Conservation (phyloP, 64 coral and sea anemone species). For the Catalaphyllia jardinei region DNA sequence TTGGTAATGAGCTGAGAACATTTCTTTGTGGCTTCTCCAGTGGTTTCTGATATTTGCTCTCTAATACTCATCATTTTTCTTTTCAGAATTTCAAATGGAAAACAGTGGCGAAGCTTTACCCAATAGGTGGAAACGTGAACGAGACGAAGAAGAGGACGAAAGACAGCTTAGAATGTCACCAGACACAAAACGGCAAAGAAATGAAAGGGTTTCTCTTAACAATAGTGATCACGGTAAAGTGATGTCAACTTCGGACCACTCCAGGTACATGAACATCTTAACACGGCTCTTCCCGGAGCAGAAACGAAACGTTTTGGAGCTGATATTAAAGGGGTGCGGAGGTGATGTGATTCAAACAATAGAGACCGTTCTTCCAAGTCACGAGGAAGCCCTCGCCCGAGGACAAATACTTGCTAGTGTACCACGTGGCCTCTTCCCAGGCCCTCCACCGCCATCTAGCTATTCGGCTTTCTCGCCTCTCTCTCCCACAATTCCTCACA, state of each 20-base stretch:
- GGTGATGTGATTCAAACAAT: slow-evolving; percentile 95
- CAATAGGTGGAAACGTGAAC: slow-evolving; percentile 67
- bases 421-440: slow-evolving; percentile 50
- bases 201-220: slow-evolving; percentile 47
- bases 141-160: slow-evolving; percentile 58
- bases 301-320: slow-evolving; percentile 88
- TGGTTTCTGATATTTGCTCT: background rate
- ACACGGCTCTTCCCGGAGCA: slow-evolving; percentile 89
- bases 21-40: background rate
- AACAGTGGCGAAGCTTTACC: slow-evolving; percentile 32
- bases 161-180: slow-evolving; percentile 39
- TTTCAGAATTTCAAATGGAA: slow-evolving; percentile 56
- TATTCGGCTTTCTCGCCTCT: slow-evolving; percentile 85
- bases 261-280: slow-evolving; percentile 80
- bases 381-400: slow-evolving; percentile 76
- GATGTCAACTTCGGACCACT: slow-evolving; percentile 63
- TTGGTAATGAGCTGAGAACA: background rate
- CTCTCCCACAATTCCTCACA: slow-evolving; percentile 64
- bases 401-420: slow-evolving; percentile 57
- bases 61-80: background rate
- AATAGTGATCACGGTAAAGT: slow-evolving; percentile 53
- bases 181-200: slow-evolving; percentile 71
- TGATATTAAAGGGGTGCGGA: slow-evolving; percentile 88
- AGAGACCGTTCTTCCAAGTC: slow-evolving; percentile 89
- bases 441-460: slow-evolving; percentile 62